Evolutionary conservation across 1,140 invertebrate genomes (phyloP).

Genomic region (Drusus annulatus): DNA sequence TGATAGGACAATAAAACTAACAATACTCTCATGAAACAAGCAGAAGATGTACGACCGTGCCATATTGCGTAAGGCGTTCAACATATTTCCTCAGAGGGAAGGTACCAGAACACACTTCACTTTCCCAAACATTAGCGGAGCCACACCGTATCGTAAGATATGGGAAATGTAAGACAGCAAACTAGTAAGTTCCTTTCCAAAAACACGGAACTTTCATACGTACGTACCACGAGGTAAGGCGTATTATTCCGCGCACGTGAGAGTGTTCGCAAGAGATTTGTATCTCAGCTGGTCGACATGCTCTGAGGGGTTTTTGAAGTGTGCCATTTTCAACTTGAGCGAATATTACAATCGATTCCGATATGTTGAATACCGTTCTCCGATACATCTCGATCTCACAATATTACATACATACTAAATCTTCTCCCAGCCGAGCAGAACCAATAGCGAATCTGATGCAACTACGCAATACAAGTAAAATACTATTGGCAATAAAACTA

Average conservation of each 20-base stretch:
- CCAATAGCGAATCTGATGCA: no score
- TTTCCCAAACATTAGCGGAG: conserved; percentile 15
- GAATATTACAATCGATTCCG: neutral
- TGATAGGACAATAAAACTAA: conserved; percentile 32
- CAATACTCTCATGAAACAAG: neutral
- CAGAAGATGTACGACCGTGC: neutral
- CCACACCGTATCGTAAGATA: conserved; percentile 27
- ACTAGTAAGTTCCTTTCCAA: neutral
- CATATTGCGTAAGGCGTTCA: neutral
- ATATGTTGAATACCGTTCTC: neutral
- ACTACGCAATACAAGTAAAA: no score
- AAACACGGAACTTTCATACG: conserved; percentile 19
- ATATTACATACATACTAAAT: no score
- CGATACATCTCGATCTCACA: no score
- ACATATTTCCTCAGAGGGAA: conserved; percentile 4
- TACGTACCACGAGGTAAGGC: neutral
- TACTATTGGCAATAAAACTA: no score
- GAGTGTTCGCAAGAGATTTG: neutral
- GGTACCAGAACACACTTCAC: conserved; percentile 16
- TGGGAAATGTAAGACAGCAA: neutral
- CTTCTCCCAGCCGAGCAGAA: no score
- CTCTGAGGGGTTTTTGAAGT: conserved; percentile 1
- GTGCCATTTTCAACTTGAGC: conserved; percentile 18
- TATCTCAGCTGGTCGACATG: neutral
- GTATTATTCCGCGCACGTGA: conserved; percentile 1